These are phyloP conservation scores for Clarias laeviceps DNA, from an alignment of 2,797 vertebrate genomes.

Conservation along the genomic window DNA sequence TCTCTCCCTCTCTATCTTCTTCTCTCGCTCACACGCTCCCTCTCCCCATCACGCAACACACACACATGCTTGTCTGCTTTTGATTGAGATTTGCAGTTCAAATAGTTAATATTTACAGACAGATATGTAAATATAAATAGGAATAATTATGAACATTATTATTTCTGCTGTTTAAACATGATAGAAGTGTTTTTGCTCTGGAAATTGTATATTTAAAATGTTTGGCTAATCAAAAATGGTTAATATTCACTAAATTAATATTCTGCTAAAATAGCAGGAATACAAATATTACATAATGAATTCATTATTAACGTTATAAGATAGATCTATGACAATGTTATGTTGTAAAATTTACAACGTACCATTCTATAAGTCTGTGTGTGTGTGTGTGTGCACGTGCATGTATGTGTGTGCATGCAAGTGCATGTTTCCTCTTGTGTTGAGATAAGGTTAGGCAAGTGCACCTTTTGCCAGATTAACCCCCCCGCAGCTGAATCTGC, in stretches of 20 bases:
- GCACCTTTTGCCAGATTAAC: conserved; percentile 45
- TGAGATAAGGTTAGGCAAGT: conserved; percentile 36
- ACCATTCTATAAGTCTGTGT: background rate
- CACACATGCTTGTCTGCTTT: background rate
- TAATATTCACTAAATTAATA: background rate
- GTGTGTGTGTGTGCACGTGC: background rate
- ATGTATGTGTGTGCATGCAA: background rate
- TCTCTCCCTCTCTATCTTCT: background rate
- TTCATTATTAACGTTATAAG: background rate
- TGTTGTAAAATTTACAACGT: background rate
- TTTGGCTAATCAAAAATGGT: background rate
- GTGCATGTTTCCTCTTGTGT: background rate
- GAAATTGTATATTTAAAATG: background rate
- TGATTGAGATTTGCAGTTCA: background rate
- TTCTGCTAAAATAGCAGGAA: background rate
- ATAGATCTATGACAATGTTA: background rate
- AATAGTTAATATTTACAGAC: background rate
- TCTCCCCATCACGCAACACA: background rate
- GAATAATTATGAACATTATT: background rate
- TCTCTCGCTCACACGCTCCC: too few relatives aligned
- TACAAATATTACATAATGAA: background rate
- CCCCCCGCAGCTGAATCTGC: conserved; percentile 52
- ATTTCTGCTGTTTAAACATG: background rate
- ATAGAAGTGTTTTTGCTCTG: background rate
- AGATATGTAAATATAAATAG: background rate